A percentile compares a stretch with the other conserved stretches of the same genome.
Evolutionary conservation across 2,113 vertebrate species (phyloP).

Genomic region (Etia nguti): DNA sequence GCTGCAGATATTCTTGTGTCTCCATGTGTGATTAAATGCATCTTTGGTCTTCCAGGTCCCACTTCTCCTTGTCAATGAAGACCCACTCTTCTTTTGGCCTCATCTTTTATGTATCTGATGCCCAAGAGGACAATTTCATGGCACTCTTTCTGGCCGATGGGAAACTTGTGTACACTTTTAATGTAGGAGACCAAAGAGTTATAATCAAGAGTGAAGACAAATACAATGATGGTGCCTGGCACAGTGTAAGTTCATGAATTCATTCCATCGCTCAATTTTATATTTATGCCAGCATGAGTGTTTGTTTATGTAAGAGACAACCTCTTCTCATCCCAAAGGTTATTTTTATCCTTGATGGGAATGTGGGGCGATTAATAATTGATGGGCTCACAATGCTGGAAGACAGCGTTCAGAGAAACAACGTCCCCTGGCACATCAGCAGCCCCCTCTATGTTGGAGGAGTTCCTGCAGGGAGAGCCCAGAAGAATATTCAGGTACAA

Average conservation of each 20-base stretch:
- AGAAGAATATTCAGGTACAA: constrained; percentile 82
- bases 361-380: constrained; percentile 79
- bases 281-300: not conserved
- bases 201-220: constrained; percentile 83
- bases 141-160: constrained; percentile 84
- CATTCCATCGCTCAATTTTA: not conserved
- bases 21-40: not conserved
- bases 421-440: constrained; percentile 73
- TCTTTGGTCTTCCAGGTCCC: constrained; percentile 71
- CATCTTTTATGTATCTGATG: constrained; percentile 86
- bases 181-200: constrained; percentile 78
- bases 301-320: not conserved
- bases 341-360: constrained; percentile 79
- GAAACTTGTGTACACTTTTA: constrained; percentile 85
- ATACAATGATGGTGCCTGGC: constrained; percentile 88
- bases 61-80: constrained; percentile 87
- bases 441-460: constrained; percentile 86
- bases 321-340: constrained; percentile 71
- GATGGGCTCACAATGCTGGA: constrained; percentile 82
- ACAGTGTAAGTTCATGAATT: constrained; percentile 77
- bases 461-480: constrained; percentile 81
- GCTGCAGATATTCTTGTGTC: not conserved
- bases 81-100: constrained; percentile 87
- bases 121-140: constrained; percentile 84
- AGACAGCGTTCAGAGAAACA: constrained; percentile 61